Evolutionary conservation across 2,888 invertebrate species (phyloP), one percentile per base, ranked within the genome.

Genomic region (Xylocampa areola): DNA sequence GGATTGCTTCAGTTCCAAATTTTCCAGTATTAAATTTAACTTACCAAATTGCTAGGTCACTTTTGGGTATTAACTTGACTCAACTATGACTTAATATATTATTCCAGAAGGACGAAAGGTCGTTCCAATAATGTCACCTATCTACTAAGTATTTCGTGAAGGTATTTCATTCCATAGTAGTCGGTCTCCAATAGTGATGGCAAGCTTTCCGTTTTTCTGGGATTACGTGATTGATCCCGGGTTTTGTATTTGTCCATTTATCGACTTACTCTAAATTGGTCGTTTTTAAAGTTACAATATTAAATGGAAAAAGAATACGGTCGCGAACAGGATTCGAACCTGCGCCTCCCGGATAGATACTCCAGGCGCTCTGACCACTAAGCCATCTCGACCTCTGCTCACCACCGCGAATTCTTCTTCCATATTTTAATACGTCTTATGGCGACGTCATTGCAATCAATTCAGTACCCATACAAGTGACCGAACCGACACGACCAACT

Each of bases 101-200:
- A 45, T 13, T 11, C 16, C 21, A 35, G 33, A 13, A 54, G 36
- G 30, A 8, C 27, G 16, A 54, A 54, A 63, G 65, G 64, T 58
- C 57, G 21, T 29, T 30, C 32, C 27, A 54, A 73, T 68, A 68
- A 68, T 53, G 11, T 19, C 40, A 68, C 45, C 52, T n/a, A n/a
- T n/a, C n/a, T 48, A 55, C 55, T 54, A 49, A 50, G 49, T 50
- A 55, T 51, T 69, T 49, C 50, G 52, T 54, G 60, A 11, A 74
- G 65, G 41, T 49, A 70, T 70, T 60, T 47, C 17, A 27, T 29
- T 49, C 37, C 29, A 37, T 33, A 64, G 51, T 69, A 19, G 30
- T 16, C 13, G 10, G 40, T 14, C 5, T 29, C 19, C n/a, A 49
- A 21, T 64, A 55, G 55, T 47, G 65, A 33, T 43, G 55, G 29